Base-by-base conservation (phyloP, 2,113 vertebrate genomes). In the Paraplagusia blochii region DNA sequence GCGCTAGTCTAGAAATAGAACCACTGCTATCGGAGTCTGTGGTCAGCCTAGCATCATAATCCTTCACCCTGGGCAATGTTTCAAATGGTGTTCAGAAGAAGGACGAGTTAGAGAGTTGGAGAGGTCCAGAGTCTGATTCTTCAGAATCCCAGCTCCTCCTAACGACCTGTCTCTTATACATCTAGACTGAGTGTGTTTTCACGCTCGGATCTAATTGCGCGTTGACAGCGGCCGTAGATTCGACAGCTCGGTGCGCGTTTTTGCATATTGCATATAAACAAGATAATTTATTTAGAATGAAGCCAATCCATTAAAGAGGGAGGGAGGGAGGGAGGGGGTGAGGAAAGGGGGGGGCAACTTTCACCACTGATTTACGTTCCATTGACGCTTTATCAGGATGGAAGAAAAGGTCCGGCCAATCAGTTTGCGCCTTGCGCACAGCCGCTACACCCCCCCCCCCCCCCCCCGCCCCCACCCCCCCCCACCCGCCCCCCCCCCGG, bases 351-450 rank as follows among this genome's bases (percentile, higher is more conserved):
- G n/a, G n/a, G n/a, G n/a, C 47, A 29, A 14, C 47, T 48, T 14
- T 48, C 90, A 87, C 84, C 88, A 86, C 90, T 96, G 94, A 96
- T 97, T 95, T 93, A 98, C 92, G 92, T 90, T 83, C 84, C 90
- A 89, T 90, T 93, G 94, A 94, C 90, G 92, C 93, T 95, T 95
- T 95, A 95, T 95, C 93, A 92, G 92, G 87, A 92, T 90, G 86
- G 91, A 51, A 78, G 76, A 65, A 84, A 54, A 69, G 57, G 90
- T 92, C 92, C 90, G 93, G 92, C 96, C 95, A 98, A 97, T 98
- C 95, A 94, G 92, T 95, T 52, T 58, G 52, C 36, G 17, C 57
- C 50, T 7, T 17, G 55, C 67, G 48, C 35, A 58, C 56, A 52
- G 14, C 72, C 54, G 36, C 58, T 17, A 38, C 44, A 43, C 66